phyloP scores from a whole-genome alignment of 2,113 vertebrate genomes.

The Pipa parva region DNA sequence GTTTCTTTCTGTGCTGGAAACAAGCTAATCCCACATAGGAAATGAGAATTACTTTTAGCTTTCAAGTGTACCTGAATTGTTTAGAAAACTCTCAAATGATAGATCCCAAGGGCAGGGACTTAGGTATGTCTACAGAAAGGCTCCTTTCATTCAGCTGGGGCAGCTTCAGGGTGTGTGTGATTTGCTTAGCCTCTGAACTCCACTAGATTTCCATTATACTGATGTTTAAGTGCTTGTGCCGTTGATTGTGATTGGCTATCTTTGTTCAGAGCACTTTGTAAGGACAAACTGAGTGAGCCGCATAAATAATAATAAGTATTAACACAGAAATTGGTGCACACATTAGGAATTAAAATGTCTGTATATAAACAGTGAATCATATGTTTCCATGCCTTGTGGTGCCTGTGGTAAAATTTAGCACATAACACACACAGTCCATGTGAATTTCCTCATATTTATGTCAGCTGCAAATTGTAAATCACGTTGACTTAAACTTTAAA shows the following conservation, averaged over 20 bases:
- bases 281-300: constrained; percentile 48
- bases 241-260: constrained; percentile 64
- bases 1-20: constrained; percentile 70
- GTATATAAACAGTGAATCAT: constrained; percentile 48
- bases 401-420: constrained; percentile 45
- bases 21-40: constrained; percentile 78
- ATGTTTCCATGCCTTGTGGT: constrained; percentile 14
- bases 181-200: constrained; percentile 81
- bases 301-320: constrained; percentile 45
- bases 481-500: constrained; percentile 24
- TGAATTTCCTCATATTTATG: constrained; percentile 28
- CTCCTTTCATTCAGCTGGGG: constrained; percentile 80
- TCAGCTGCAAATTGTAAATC: constrained; percentile 42
- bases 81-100: constrained; percentile 76
- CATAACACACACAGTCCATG: constrained; percentile 14
- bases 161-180: constrained; percentile 75
- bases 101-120: constrained; percentile 72
- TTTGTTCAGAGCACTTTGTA: constrained; percentile 54
- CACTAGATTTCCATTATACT: constrained; percentile 74
- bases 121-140: constrained; percentile 73
- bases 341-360: constrained; percentile 43
- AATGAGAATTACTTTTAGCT: constrained; percentile 83
- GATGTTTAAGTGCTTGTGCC: constrained; percentile 61
- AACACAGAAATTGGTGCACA: neutral
- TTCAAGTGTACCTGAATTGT: constrained; percentile 85